Conservation (phyloP, 2,888 invertebrate genomes). For the Cantharis rufa region DNA sequence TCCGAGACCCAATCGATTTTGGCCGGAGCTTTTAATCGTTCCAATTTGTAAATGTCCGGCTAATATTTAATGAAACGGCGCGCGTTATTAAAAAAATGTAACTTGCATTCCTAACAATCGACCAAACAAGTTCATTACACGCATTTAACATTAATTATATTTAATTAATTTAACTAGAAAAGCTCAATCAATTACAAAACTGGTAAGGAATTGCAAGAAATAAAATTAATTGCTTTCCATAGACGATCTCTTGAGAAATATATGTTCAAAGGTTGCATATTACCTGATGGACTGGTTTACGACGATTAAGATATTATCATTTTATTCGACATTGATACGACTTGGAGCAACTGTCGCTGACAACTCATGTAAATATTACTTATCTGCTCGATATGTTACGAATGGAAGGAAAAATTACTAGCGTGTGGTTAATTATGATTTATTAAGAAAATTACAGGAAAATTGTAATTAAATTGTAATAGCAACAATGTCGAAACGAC, state of each 20-base stretch:
- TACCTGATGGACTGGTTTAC: conserved; percentile 43
- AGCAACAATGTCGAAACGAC: neutral
- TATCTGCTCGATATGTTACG: conserved; percentile 1
- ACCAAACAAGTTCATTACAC: conserved; percentile 21
- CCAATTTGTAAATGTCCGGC: conserved; percentile 18
- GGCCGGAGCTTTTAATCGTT: conserved; percentile 13
- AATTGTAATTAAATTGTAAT: neutral
- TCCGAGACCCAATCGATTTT: conserved; percentile 20
- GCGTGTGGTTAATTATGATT: conserved; percentile 20
- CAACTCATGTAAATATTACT: conserved; percentile 30
- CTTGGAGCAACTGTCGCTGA: conserved; percentile 27
- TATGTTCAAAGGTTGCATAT: conserved; percentile 35
- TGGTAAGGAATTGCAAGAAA: conserved; percentile 29
- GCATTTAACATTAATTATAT: conserved; percentile 15
- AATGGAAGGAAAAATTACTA: conserved; percentile 12
- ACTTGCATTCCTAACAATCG: conserved; percentile 5
- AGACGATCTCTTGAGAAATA: conserved; percentile 25
- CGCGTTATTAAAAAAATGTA: conserved; percentile 8
- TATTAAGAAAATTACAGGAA: neutral
- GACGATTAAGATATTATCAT: conserved; percentile 44
- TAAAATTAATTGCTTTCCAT: conserved; percentile 34
- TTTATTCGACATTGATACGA: conserved; percentile 39
- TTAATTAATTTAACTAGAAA: conserved; percentile 25
- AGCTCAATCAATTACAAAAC: conserved; percentile 13
- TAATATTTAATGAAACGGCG: conserved; percentile 10